Evolutionary conservation across 2,797 vertebrate species (phyloP).

Genomic region (Pantherophis vulpinus): DNA sequence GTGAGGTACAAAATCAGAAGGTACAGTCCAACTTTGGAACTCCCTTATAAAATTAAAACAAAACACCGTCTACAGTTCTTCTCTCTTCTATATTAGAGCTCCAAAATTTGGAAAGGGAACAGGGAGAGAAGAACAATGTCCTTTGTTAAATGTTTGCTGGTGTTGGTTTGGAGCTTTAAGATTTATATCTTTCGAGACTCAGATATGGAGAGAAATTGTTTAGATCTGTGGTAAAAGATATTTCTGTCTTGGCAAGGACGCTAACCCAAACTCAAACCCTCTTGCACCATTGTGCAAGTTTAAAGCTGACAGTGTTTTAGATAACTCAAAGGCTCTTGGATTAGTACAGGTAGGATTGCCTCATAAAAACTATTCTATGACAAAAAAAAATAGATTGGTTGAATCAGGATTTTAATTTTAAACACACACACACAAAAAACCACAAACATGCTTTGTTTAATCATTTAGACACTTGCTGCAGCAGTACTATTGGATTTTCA

Average conservation of each 20-base stretch:
- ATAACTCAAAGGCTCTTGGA: neutral
- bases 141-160: neutral
- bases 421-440: neutral
- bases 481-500: neutral
- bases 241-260: neutral
- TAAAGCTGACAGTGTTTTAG: neutral
- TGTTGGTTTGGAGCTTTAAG: neutral
- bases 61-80: neutral
- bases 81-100: neutral
- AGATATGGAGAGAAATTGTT: neutral
- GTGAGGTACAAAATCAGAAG: neutral
- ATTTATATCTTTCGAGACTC: neutral
- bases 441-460: neutral
- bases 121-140: neutral
- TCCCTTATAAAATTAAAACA: neutral
- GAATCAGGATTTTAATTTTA: neutral
- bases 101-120: neutral
- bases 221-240: neutral
- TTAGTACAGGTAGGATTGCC: neutral
- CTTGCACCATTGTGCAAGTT: neutral
- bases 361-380: neutral
- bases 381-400: neutral
- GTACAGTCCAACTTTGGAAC: neutral
- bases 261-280: neutral
- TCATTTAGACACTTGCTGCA: neutral